Conservation (phyloP, 2,113 vertebrate genomes). For the Marcusenius ussheri region DNA sequence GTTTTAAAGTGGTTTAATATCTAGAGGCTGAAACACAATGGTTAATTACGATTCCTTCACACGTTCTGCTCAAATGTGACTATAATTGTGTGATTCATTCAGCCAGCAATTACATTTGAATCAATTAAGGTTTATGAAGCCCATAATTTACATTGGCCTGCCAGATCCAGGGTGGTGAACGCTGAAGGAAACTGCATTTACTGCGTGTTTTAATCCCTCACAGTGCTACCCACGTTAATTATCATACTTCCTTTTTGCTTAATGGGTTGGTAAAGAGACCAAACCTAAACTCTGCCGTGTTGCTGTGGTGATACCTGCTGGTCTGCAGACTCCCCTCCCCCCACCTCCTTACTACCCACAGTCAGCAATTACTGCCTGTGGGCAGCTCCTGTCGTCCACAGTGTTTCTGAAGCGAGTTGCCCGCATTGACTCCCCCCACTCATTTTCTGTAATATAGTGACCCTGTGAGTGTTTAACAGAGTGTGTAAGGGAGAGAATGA, state of each 20-base stretch:
- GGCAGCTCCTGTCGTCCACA: background rate
- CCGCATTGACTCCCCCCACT: background rate
- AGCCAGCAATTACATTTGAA: background rate
- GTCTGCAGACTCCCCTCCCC: background rate
- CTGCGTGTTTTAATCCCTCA: background rate
- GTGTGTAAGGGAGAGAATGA: background rate
- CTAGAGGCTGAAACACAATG: background rate
- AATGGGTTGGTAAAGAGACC: conserved; percentile 35
- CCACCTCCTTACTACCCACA: background rate
- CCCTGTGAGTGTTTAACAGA: background rate
- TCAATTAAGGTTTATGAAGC: background rate
- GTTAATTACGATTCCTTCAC: background rate
- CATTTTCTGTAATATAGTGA: background rate
- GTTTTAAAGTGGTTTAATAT: background rate
- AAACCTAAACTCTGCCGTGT: conserved; percentile 17
- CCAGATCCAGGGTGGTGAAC: background rate
- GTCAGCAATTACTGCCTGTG: background rate
- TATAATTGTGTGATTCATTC: background rate
- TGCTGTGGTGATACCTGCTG: conserved; percentile 34
- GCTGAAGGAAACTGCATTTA: background rate
- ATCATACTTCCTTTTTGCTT: conserved; percentile 11
- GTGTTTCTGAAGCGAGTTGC: background rate
- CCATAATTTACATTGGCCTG: background rate
- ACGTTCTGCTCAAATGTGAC: background rate
- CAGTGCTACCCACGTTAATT: conserved; percentile 9